phyloP scores from a whole-genome alignment of 2,888 invertebrate species.

The Aphidius colemani region DNA sequence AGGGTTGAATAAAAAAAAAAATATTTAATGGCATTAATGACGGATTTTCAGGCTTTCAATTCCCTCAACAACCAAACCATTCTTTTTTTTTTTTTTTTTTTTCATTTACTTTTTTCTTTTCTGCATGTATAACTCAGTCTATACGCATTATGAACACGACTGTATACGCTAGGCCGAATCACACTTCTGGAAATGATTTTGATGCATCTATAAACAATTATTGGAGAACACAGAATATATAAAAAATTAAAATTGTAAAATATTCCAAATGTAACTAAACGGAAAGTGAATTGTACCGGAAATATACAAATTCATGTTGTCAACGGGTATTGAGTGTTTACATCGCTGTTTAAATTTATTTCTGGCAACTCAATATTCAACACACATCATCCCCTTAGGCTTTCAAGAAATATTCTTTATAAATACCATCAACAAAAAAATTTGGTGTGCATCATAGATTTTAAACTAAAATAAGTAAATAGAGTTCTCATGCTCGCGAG shows the following conservation, averaged over 20 bases:
- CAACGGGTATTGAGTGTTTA: no score
- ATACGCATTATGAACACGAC: background rate
- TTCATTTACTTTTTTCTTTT: conserved; percentile 18
- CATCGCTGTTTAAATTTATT: no score
- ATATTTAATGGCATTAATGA: conserved; percentile 36
- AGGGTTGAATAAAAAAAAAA: conserved; percentile 7
- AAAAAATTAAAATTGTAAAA: background rate
- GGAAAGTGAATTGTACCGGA: no score
- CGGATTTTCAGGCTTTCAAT: conserved; percentile 18
- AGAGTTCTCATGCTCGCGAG: background rate
- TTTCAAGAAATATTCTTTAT: no score
- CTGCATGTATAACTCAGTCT: conserved; percentile 10
- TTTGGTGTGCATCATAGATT: background rate
- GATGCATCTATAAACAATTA: conserved; percentile 23
- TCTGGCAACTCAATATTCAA: no score
- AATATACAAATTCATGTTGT: no score
- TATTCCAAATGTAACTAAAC: no score
- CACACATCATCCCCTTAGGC: no score
- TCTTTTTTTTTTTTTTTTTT: conserved; percentile 8
- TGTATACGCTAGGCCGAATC: conserved; percentile 10
- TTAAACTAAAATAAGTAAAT: background rate
- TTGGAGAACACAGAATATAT: conserved; percentile 20
- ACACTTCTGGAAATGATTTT: conserved; percentile 25
- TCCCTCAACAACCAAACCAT: background rate
- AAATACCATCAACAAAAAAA: no score